A percentile compares a stretch with the other conserved stretches of the same genome.
Conservation (phyloP, 2,888 invertebrate genomes). For the Molorchus minor region DNA sequence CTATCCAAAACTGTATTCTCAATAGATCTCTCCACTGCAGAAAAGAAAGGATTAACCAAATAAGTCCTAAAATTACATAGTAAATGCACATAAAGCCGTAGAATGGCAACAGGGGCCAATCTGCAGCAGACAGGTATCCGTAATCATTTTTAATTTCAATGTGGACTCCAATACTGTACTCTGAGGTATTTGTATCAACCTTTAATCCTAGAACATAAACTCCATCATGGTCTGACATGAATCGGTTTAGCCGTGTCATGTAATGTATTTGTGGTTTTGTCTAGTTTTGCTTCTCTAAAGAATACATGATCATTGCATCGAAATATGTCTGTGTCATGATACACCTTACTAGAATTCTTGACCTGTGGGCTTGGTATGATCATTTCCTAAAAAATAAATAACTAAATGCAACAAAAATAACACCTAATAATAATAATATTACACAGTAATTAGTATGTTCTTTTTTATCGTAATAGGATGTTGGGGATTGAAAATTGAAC, state of each 20-base stretch:
- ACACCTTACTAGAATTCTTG: constrained; percentile 39
- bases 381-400: constrained; percentile 40
- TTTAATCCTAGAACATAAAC: constrained; percentile 72
- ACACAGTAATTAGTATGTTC: too few relatives aligned
- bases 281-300: constrained; percentile 48
- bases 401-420: constrained; percentile 2
- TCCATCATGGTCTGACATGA: constrained; percentile 71
- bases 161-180: constrained; percentile 69
- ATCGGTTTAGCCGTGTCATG: constrained; percentile 58
- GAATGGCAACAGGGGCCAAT: constrained; percentile 89
- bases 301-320: constrained; percentile 57
- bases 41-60: constrained; percentile 85
- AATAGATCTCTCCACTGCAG: constrained; percentile 91
- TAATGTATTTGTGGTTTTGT: constrained; percentile 50
- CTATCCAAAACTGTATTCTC: constrained; percentile 96
- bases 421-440: too few relatives aligned
- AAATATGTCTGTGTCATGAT: constrained; percentile 45
- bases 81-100: constrained; percentile 90
- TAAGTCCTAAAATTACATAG: constrained; percentile 82
- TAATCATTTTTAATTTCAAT: constrained; percentile 79
- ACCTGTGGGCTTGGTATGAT: constrained; percentile 22
- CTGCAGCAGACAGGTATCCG: constrained; percentile 88
- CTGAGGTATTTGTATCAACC: constrained; percentile 61
- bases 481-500: too few relatives aligned
- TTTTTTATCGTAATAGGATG: too few relatives aligned